Conservation (phyloP, 1,140 invertebrate genomes). For the Mesaphorura yosii region DNA sequence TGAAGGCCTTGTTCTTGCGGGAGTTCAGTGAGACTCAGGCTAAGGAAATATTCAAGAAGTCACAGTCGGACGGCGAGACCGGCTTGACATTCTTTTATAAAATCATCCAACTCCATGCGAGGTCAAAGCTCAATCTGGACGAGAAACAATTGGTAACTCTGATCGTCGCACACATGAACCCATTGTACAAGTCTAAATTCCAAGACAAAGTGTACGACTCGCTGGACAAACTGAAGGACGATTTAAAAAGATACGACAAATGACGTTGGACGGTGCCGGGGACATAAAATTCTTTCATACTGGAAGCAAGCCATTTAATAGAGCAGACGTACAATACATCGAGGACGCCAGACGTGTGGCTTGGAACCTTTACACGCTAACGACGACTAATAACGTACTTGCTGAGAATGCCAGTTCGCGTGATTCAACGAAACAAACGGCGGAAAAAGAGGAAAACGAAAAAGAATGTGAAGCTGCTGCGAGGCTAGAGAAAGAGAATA, state of each 20-base stretch:
- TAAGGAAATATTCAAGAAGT: too few relatives aligned
- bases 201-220: neutral
- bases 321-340: neutral
- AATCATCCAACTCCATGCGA: too few relatives aligned
- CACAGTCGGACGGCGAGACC: too few relatives aligned
- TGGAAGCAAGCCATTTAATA: neutral
- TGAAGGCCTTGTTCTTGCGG: too few relatives aligned
- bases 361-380: neutral
- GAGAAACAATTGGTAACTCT: neutral
- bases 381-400: neutral
- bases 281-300: neutral
- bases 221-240: neutral
- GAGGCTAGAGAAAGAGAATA: too few relatives aligned
- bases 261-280: neutral
- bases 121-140: too few relatives aligned
- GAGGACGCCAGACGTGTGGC: neutral
- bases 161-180: neutral
- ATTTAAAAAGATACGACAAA: neutral
- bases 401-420: neutral
- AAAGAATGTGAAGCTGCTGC: too few relatives aligned
- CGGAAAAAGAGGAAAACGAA: too few relatives aligned
- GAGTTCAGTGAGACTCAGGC: too few relatives aligned
- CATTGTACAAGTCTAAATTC: neutral
- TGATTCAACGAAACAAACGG: too few relatives aligned
- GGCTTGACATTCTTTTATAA: too few relatives aligned